Percentiles rank a stretch among this genome's conserved stretches.
These are phyloP conservation scores for Dasyurus viverrinus DNA, from an alignment of 2,113 vertebrate genomes.

Conservation along the genomic window DNA sequence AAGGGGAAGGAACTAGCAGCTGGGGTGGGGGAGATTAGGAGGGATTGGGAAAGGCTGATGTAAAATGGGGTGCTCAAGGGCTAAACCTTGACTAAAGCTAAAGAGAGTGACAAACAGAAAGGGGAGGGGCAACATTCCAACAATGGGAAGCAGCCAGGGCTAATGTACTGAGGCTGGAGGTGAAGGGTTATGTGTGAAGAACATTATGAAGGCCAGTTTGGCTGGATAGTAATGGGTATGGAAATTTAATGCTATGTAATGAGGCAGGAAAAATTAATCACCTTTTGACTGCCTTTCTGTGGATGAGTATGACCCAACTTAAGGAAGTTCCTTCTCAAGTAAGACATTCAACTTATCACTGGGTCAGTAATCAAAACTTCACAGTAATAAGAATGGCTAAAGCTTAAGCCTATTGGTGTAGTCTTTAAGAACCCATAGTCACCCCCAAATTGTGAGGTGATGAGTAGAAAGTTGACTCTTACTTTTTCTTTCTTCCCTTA, in stretches of 20 bases:
- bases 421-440: not conserved
- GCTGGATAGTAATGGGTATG: not conserved
- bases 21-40: not conserved
- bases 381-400: not conserved
- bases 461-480: not conserved
- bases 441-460: not conserved
- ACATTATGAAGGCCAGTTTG: not conserved
- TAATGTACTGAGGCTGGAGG: not conserved
- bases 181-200: not conserved
- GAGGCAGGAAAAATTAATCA: not conserved
- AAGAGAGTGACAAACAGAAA: not conserved
- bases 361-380: not conserved
- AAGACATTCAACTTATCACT: not conserved
- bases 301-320: not conserved
- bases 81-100: not conserved
- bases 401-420: not conserved
- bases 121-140: not conserved
- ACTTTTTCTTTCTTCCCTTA: not conserved
- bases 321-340: not conserved
- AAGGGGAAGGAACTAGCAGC: not conserved
- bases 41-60: not conserved
- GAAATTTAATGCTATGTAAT: not conserved
- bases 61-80: not conserved
- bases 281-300: not conserved
- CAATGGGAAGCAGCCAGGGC: not conserved